These are phyloP conservation scores for Monoplex corrugatus DNA, from an alignment of 2,888 invertebrate species.

Conservation along the genomic window DNA sequence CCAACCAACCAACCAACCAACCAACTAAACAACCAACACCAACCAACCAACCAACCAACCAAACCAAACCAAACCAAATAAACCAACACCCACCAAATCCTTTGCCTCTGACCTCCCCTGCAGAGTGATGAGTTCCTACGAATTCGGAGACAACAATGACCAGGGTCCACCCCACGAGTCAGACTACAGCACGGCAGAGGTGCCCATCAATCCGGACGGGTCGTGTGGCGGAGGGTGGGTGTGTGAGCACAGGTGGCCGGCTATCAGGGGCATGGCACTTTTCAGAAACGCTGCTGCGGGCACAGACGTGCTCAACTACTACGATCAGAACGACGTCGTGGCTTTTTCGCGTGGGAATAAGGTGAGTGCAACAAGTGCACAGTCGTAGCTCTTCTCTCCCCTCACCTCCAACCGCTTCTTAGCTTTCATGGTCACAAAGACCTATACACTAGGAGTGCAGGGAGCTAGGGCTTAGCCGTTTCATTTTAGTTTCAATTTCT, in stretches of 20 bases:
- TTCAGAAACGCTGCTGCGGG: conserved; percentile 77
- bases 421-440: too few relatives aligned
- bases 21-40: too few relatives aligned
- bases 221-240: conserved; percentile 78
- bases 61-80: too few relatives aligned
- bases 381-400: too few relatives aligned
- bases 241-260: conserved; percentile 78
- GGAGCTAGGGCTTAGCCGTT: too few relatives aligned
- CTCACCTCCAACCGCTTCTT: too few relatives aligned
- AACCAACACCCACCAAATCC: not conserved
- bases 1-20: too few relatives aligned
- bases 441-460: too few relatives aligned
- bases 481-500: too few relatives aligned
- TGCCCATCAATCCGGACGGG: conserved; percentile 70
- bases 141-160: conserved; percentile 80
- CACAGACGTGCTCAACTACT: conserved; percentile 67
- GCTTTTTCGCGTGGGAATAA: conserved; percentile 78
- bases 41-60: too few relatives aligned
- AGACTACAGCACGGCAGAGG: conserved; percentile 73
- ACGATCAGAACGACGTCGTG: conserved; percentile 70
- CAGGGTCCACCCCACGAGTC: conserved; percentile 70
- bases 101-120: too few relatives aligned
- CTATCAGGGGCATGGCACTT: conserved; percentile 78
- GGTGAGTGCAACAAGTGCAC: conserved; percentile 7
- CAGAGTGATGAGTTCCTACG: conserved; percentile 92